Base-by-base conservation (phyloP, 1,140 invertebrate genomes). In the Fopius arisanus region DNA sequence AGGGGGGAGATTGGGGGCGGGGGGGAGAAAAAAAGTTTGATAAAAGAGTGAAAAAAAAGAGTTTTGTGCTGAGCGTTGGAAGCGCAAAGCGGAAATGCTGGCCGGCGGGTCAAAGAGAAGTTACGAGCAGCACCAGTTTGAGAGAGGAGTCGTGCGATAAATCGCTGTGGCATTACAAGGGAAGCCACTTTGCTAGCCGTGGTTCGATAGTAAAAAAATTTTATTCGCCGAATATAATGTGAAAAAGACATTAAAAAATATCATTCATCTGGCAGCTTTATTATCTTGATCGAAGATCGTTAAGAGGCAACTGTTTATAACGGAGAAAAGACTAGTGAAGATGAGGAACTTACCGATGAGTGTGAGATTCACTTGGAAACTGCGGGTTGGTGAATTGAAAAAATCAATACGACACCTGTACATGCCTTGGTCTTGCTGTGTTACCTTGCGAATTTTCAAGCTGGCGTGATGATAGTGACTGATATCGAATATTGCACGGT, bases 381-480 rank as follows among this genome's bases (percentile, higher is more conserved):
- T 96, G 75, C 92, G 91, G 0, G 95, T 96, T 1, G 95, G 95
- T 0, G 94, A 94, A 81, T 96, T 92, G 48, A 93, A 90, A 80
- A 95, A 96, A 86, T 97, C 96, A 28, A 96, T 93, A 73, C 95
- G 89, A 82, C 95, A 96, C 78, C 92, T 90, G 82, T 94, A 96
- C 12, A 94, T 84, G 1, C 94, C 95, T 79, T 95, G 93, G 78
- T 96, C 95, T 16, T 90, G 89, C 54, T 89, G 86, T 54, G 90
- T 91, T 31, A 95, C 93, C 72, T 92, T 91, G 79, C 92, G 91
- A 66, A 96, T 92, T 68, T 92, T 91, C 63, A 96, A 88, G 78
- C 92, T 90, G 2, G 94, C 93, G 75, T 90, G 90, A 75, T 92
- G 90, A 77, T 90, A 91, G 76, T 92, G 91, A 75, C 91, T 91